Conservation (phyloP, 2,797 vertebrate genomes). For the Dallia pectoralis region DNA sequence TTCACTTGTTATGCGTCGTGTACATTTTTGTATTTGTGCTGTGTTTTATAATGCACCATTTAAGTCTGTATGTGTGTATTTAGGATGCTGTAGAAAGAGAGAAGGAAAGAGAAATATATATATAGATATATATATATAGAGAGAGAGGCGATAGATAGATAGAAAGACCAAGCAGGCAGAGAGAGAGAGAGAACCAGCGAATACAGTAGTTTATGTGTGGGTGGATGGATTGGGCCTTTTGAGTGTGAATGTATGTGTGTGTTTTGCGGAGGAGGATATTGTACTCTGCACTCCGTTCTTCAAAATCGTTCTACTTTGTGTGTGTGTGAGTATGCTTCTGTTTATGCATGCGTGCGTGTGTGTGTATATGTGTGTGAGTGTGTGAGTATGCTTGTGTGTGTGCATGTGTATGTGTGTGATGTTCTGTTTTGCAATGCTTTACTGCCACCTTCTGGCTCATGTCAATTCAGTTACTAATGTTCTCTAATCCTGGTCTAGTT, state of each 20-base stretch:
- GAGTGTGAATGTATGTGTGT: constrained; percentile 21
- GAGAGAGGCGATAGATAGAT: neutral
- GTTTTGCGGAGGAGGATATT: constrained; percentile 18
- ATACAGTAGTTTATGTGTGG: constrained; percentile 28
- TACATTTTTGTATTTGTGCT: too few relatives aligned
- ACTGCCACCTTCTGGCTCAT: constrained; percentile 63
- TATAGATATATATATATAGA: constrained; percentile 6
- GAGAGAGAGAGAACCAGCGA: constrained; percentile 20
- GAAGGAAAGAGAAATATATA: constrained; percentile 11
- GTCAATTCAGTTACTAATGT: neutral
- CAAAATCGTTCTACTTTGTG: constrained; percentile 11
- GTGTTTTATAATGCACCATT: too few relatives aligned
- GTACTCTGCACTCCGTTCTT: constrained; percentile 1
- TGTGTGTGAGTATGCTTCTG: constrained; percentile 19
- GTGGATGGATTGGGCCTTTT: constrained; percentile 40
- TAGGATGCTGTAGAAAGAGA: constrained; percentile 6
- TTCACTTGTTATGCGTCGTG: too few relatives aligned
- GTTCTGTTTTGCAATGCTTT: constrained; percentile 41
- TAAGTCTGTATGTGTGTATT: constrained; percentile 20
- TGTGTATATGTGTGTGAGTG: constrained; percentile 12
- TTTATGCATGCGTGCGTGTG: constrained; percentile 16
- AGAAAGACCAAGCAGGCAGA: constrained; percentile 8
- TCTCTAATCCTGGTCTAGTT: neutral
- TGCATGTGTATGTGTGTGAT: constrained; percentile 22
- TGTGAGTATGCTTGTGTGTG: constrained; percentile 12